These are phyloP conservation scores for Celastrina argiolus DNA, from an alignment of 2,888 invertebrate genomes.

Conservation along the genomic window DNA sequence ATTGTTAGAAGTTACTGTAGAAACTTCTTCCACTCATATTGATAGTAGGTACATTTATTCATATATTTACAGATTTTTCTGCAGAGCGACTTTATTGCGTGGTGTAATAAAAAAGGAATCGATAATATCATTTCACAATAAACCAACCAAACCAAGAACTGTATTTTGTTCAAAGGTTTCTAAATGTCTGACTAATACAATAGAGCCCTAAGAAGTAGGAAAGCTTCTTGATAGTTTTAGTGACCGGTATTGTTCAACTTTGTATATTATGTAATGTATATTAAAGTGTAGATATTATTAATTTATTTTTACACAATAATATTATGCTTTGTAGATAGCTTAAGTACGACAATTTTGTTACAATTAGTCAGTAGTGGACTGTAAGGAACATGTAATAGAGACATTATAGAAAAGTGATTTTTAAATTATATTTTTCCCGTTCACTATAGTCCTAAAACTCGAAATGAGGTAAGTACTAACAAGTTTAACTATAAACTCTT, in stretches of 20 bases:
- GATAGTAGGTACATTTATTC: too few relatives aligned
- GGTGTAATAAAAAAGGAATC: too few relatives aligned
- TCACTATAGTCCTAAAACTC: too few relatives aligned
- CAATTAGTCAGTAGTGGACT: constrained; percentile 11
- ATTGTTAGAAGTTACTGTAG: too few relatives aligned
- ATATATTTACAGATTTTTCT: too few relatives aligned
- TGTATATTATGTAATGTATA: constrained; percentile 28
- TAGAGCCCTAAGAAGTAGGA: background rate
- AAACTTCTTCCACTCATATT: too few relatives aligned
- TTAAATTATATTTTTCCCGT: background rate
- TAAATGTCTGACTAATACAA: constrained; percentile 4
- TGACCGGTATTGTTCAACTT: background rate
- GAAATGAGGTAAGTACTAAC: too few relatives aligned
- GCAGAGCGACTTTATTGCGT: too few relatives aligned
- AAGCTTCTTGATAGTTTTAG: background rate
- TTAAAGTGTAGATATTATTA: constrained; percentile 25
- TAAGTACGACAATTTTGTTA: constrained; percentile 26
- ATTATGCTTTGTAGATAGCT: constrained; percentile 34
- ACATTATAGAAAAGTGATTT: constrained; percentile 9
- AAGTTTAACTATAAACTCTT: too few relatives aligned
- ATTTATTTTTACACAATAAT: constrained; percentile 32
- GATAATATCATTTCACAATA: background rate
- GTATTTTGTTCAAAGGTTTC: background rate
- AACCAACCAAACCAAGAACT: too few relatives aligned
- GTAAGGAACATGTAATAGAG: constrained; percentile 12